Percentiles rank a stretch among this genome's conserved stretches.
These are phyloP conservation scores for Metopolophium dirhodum DNA, from an alignment of 1,140 invertebrate species.

Conservation along the genomic window DNA sequence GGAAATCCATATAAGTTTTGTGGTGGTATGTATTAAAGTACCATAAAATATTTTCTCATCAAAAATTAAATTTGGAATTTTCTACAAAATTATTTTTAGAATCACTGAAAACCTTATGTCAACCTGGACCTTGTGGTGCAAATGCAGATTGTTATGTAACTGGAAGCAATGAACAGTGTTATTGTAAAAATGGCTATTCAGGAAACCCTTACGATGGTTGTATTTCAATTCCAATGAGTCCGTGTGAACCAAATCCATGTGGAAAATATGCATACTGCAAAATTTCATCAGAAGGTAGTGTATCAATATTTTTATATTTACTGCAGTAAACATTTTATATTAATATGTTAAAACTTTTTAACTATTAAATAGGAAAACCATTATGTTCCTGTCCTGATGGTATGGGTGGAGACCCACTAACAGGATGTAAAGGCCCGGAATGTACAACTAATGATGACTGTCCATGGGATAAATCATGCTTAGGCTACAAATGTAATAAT, in stretches of 20 bases:
- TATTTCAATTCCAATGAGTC: slow-evolving; percentile 68
- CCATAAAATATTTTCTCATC: background rate
- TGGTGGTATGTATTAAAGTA: slow-evolving; percentile 63
- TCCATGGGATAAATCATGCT: slow-evolving; percentile 73
- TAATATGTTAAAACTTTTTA: background rate
- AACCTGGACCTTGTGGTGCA: slow-evolving; percentile 77
- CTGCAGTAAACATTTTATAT: background rate
- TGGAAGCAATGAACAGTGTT: slow-evolving; percentile 77
- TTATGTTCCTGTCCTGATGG: slow-evolving; percentile 78
- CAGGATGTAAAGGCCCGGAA: slow-evolving; percentile 78
- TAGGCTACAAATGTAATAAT: slow-evolving; percentile 77
- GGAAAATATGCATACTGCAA: slow-evolving; percentile 77
- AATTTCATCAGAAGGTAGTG: slow-evolving; percentile 67
- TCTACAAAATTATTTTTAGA: slow-evolving; percentile 59
- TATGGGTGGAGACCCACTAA: slow-evolving; percentile 78
- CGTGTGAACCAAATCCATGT: slow-evolving; percentile 79
- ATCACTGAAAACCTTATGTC: slow-evolving; percentile 69
- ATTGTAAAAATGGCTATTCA: slow-evolving; percentile 75
- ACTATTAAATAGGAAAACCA: slow-evolving; percentile 66
- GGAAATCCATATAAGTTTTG: slow-evolving; percentile 82
- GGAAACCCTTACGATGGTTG: slow-evolving; percentile 80
- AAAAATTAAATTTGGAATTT: slow-evolving; percentile 41
- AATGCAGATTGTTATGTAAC: slow-evolving; percentile 81
- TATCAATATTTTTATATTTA: background rate
- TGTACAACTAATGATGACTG: slow-evolving; percentile 81